phyloP scores from a whole-genome alignment of 2,888 invertebrate species.

The Polydrusus cervinus region DNA sequence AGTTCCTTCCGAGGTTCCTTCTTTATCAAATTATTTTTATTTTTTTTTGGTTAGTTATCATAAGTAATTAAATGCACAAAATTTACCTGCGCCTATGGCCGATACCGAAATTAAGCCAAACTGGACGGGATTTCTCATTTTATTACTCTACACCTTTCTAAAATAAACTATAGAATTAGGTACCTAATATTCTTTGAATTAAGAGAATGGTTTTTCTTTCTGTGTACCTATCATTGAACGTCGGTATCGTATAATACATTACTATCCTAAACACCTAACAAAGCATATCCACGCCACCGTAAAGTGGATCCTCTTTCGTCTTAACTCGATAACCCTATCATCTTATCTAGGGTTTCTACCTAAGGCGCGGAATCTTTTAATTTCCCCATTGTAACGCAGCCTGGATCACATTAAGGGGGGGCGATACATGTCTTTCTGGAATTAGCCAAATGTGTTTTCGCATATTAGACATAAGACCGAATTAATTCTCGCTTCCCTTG shows the following conservation, averaged over 20 bases:
- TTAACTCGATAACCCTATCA: conserved; percentile 52
- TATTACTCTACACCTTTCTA: too few relatives aligned
- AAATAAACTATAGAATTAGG: too few relatives aligned
- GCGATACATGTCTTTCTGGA: conserved; percentile 61
- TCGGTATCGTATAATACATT: background rate
- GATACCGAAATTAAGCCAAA: too few relatives aligned
- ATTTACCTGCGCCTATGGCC: too few relatives aligned
- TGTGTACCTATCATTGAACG: too few relatives aligned
- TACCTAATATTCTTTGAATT: too few relatives aligned
- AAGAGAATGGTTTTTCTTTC: too few relatives aligned
- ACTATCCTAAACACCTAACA: conserved; percentile 1
- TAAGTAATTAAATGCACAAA: too few relatives aligned
- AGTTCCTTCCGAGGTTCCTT: too few relatives aligned
- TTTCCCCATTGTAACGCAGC: conserved; percentile 52
- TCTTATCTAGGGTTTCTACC: conserved; percentile 51
- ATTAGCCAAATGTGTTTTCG: conserved; percentile 70
- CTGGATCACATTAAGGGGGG: conserved; percentile 57
- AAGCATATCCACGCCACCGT: conserved; percentile 22
- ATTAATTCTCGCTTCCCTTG: conserved; percentile 70
- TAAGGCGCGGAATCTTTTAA: conserved; percentile 53
- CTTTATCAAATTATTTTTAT: too few relatives aligned
- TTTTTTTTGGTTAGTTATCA: too few relatives aligned
- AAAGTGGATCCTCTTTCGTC: conserved; percentile 39
- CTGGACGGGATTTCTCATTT: too few relatives aligned
- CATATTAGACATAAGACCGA: conserved; percentile 70